Percentiles rank a stretch among this genome's conserved stretches.
Evolutionary conservation across 2,113 vertebrate genomes (phyloP).

Genomic region (Thinocorus orbignyianus): DNA sequence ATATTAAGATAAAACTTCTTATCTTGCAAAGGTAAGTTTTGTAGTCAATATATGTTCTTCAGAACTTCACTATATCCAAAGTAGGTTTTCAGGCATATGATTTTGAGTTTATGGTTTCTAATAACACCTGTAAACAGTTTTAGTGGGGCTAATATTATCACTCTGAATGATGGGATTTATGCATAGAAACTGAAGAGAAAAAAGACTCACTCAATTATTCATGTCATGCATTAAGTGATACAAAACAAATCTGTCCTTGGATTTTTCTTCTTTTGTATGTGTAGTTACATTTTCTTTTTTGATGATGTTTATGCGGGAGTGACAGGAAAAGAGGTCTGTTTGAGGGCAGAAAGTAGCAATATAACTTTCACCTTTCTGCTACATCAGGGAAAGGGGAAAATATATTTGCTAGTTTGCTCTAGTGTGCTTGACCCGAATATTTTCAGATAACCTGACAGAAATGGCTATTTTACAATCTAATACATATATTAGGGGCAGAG

Average conservation of each 20-base stretch:
- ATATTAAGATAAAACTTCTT: neutral
- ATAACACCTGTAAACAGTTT: conserved; percentile 7
- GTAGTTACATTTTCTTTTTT: neutral
- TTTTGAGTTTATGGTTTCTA: neutral
- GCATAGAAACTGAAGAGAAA: neutral
- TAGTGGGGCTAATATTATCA: neutral
- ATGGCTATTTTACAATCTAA: neutral
- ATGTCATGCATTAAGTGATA: neutral
- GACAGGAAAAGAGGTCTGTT: neutral
- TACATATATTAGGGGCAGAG: neutral
- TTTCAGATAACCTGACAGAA: neutral
- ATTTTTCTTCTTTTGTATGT: neutral
- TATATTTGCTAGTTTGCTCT: neutral
- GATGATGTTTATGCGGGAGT: neutral
- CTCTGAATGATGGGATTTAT: neutral
- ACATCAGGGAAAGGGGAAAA: neutral
- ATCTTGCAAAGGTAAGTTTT: neutral
- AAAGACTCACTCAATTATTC: conserved; percentile 2
- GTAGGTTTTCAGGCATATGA: neutral
- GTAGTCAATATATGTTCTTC: neutral
- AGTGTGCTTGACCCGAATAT: conserved; percentile 4
- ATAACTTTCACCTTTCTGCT: neutral
- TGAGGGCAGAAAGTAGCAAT: neutral
- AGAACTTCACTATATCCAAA: neutral
- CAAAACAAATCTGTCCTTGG: conserved; percentile 1